Base-by-base conservation (phyloP, 2,797 vertebrate species). In the Fringilla coelebs region DNA sequence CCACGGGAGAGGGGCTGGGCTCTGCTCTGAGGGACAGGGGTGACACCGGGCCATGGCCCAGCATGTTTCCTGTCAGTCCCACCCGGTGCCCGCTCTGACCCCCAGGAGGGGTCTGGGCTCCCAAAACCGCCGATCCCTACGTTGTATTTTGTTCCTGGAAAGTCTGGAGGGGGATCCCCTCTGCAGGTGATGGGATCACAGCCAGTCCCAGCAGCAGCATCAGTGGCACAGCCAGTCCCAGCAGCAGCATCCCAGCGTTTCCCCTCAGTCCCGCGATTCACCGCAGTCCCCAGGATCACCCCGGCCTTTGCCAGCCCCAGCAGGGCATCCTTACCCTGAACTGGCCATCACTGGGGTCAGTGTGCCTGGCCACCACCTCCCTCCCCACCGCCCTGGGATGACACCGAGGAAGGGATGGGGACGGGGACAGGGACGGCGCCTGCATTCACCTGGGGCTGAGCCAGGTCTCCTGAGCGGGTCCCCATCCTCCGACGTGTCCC, bases 381-480 rank as follows among this genome's bases (percentile, higher is more conserved):
- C 80, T 48, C 51, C 36, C 89, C 49, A 2, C 60, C 19, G 43
- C 79, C 68, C 79, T 1, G 7, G 32, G 38, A 7, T 9, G 26
- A 0, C 3, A 68, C 68, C 5, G 3, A 46, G 52, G 48, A 89
- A 43, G 67, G 71, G n/a, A 48, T 3, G 1, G 88, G 76, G 48
- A 57, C 1, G 5, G 83, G 52, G 57, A 65, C 3, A 4, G 58
- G 43, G 60, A 61, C 3, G 3, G 65, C 34, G 48, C 36, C 67
- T 71, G 76, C 20, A 2, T 84, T 96, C 96, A 97, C 97, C 96
- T 97, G 90, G 89, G 90, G 85, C 66, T 86, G 95, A 75, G 93
- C 84, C 71, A 81, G 58, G 22, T 89, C 93, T 91, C 93, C 93
- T 0, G 91, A 89, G 88, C 29, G 61, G 86, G 91, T 96, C 73